Evolutionary conservation across 2,797 vertebrate species (phyloP).

Genomic region (Notamacropus eugenii): DNA sequence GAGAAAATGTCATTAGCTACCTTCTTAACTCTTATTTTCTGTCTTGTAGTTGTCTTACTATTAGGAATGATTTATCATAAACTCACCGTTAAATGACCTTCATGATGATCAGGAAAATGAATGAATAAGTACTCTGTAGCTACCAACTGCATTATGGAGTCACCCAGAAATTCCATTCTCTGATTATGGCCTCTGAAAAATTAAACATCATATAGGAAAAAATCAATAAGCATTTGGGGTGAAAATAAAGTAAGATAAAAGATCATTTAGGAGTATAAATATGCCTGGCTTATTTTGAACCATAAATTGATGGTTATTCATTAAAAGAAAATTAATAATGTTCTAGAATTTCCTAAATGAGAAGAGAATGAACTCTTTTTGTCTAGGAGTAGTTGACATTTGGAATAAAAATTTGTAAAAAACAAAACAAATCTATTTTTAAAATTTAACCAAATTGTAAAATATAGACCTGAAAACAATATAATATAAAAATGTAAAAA

Average conservation of each 20-base stretch:
- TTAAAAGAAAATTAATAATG: conserved; percentile 53
- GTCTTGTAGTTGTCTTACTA: conserved; percentile 41
- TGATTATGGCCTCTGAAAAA: conserved; percentile 96
- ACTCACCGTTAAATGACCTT: conserved; percentile 97
- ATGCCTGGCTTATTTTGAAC: conserved; percentile 66
- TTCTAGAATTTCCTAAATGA: conserved; percentile 55
- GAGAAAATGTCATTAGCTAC: conserved; percentile 70
- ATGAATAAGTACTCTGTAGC: conserved; percentile 99
- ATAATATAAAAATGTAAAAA: too few species aligned
- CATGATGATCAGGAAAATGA: conserved; percentile 98
- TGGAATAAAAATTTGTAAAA: not conserved
- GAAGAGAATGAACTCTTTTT: conserved; percentile 61
- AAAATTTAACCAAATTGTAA: conserved; percentile 1
- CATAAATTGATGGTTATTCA: conserved; percentile 34
- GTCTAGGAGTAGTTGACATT: not conserved
- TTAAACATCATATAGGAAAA: conserved; percentile 74
- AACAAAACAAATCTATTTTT: conserved; percentile 14
- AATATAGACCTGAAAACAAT: not conserved
- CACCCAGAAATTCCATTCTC: conserved; percentile 99
- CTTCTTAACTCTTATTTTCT: conserved; percentile 45
- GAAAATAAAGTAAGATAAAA: conserved; percentile 60
- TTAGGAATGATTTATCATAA: conserved; percentile 66
- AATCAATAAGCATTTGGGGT: conserved; percentile 79
- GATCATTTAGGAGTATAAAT: conserved; percentile 27
- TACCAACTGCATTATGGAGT: conserved; percentile 99